Percentiles rank a stretch among this genome's conserved stretches.
phyloP scores from a whole-genome alignment of 1,140 invertebrate genomes.

The Drosophila setifemur region DNA sequence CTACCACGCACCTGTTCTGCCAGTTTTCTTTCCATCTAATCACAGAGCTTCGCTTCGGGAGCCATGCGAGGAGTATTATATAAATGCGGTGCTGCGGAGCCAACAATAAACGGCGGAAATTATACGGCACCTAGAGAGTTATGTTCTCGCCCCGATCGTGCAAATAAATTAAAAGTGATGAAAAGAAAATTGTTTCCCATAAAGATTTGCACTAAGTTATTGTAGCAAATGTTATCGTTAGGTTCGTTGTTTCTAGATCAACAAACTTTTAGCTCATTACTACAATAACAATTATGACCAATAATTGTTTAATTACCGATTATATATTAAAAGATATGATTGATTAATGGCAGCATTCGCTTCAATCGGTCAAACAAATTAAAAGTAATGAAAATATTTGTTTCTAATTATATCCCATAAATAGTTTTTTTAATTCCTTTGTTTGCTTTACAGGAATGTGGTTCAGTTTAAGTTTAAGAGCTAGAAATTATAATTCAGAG shows the following conservation, averaged over 20 bases:
- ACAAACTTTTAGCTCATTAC: too few relatives aligned
- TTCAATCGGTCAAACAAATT: too few relatives aligned
- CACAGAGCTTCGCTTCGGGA: slow-evolving; percentile 30
- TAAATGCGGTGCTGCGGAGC: slow-evolving; percentile 49
- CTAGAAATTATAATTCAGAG: too few relatives aligned
- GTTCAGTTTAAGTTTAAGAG: too few relatives aligned
- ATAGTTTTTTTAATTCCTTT: too few relatives aligned
- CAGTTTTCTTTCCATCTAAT: slow-evolving; percentile 67
- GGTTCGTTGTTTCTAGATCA: neutral
- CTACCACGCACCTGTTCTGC: slow-evolving; percentile 67
- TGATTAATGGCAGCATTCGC: too few relatives aligned
- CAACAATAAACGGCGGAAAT: slow-evolving; percentile 51
- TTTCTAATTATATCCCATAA: too few relatives aligned
- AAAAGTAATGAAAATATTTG: too few relatives aligned
- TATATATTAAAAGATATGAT: too few relatives aligned
- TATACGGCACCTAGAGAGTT: slow-evolving; percentile 38
- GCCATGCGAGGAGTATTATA: slow-evolving; percentile 78
- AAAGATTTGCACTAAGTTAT: neutral
- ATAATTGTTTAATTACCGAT: too few relatives aligned
- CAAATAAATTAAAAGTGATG: slow-evolving; percentile 19
- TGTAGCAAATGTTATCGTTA: neutral
- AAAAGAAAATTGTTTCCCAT: slow-evolving; percentile 16
- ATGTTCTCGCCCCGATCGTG: slow-evolving; percentile 11
- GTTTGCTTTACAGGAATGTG: too few relatives aligned
- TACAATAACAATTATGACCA: too few relatives aligned